A percentile compares a stretch with the other conserved stretches of the same genome.
Conservation (phyloP, 2,113 vertebrate species). For the Australoheros scitulus region DNA sequence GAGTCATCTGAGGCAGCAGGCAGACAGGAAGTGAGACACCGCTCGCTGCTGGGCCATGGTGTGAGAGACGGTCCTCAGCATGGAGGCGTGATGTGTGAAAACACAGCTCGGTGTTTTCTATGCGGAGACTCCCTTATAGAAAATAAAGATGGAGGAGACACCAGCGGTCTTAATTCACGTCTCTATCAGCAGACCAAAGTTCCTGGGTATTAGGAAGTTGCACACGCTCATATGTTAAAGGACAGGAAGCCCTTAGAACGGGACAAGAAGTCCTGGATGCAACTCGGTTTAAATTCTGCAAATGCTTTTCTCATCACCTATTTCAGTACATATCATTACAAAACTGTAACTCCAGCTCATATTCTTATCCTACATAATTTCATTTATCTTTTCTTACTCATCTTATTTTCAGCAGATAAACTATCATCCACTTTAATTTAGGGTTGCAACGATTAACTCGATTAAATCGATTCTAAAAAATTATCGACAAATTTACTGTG, state of each 20-base stretch:
- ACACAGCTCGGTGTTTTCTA: slow-evolving; percentile 33
- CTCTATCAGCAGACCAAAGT: not conserved
- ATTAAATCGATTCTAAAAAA: too few species aligned
- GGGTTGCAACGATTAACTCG: too few species aligned
- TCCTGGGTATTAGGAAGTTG: not conserved
- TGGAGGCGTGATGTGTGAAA: slow-evolving; percentile 22
- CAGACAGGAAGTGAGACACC: slow-evolving; percentile 26
- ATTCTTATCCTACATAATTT: not conserved
- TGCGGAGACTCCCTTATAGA: slow-evolving; percentile 27
- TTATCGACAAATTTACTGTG: too few species aligned
- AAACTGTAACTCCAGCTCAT: not conserved
- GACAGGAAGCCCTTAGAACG: not conserved
- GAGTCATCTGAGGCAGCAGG: slow-evolving; percentile 21
- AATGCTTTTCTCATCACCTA: not conserved
- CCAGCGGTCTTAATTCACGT: not conserved
- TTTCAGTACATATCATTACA: not conserved
- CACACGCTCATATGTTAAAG: not conserved
- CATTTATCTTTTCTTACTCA: too few species aligned
- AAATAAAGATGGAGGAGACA: not conserved
- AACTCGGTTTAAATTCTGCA: not conserved
- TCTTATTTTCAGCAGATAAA: too few species aligned
- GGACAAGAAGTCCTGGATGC: not conserved
- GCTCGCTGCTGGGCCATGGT: slow-evolving; percentile 4
- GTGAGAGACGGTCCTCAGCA: not conserved
- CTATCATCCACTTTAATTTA: too few species aligned